Evolutionary conservation across 2,888 invertebrate genomes (phyloP).

Genomic region (Mactromeris polynyma): DNA sequence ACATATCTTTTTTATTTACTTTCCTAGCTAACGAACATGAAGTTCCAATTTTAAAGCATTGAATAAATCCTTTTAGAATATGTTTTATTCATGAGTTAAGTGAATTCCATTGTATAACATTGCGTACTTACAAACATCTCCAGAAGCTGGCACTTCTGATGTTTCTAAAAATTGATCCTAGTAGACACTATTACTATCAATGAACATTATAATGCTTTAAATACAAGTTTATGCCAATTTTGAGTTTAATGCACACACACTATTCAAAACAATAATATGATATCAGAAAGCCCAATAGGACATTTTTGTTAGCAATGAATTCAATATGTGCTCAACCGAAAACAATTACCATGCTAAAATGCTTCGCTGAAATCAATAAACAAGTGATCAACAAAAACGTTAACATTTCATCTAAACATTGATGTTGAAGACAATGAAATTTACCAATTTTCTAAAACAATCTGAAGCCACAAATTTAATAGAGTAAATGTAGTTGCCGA

Average conservation of each 20-base stretch:
- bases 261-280: neutral
- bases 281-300: neutral
- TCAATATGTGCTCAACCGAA: neutral
- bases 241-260: neutral
- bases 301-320: neutral
- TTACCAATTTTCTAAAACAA: slow-evolving; percentile 20
- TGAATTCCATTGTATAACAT: too few species aligned
- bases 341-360: neutral
- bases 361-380: neutral
- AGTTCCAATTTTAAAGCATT: too few species aligned
- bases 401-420: slow-evolving; percentile 15
- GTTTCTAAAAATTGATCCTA: neutral
- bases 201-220: neutral
- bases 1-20: too few species aligned
- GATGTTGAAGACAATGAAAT: slow-evolving; percentile 7
- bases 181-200: neutral
- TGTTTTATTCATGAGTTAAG: too few species aligned
- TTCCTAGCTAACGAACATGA: too few species aligned
- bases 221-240: neutral
- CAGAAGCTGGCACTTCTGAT: neutral
- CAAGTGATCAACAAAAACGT: slow-evolving; percentile 7
- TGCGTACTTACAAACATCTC: neutral
- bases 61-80: too few species aligned
- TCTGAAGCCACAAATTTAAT: neutral
- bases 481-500: slow-evolving; percentile 15